Conservation (phyloP, 2,113 vertebrate genomes). For the Stercorarius parasiticus region DNA sequence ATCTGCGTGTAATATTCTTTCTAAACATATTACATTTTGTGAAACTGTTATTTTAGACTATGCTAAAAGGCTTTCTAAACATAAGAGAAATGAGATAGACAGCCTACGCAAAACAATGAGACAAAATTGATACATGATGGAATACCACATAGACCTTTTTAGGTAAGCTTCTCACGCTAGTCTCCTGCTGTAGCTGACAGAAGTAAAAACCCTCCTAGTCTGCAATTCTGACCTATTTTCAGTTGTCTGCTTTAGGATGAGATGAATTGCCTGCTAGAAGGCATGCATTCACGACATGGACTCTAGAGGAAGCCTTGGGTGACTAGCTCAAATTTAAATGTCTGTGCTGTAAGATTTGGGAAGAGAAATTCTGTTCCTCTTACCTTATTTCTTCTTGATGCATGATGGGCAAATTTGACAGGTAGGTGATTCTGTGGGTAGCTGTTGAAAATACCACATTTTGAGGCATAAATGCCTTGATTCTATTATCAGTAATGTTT, state of each 20-base stretch:
- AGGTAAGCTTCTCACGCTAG: background rate
- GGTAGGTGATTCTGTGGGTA: background rate
- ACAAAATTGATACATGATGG: background rate
- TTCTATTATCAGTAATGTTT: background rate
- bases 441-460: background rate
- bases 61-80: background rate
- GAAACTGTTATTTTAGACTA: background rate
- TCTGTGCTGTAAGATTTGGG: background rate
- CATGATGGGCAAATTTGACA: background rate
- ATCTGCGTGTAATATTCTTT: background rate
- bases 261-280: background rate
- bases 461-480: background rate
- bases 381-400: background rate
- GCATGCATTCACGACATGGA: background rate
- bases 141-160: background rate
- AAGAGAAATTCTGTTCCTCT: background rate
- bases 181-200: background rate
- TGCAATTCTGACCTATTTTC: background rate
- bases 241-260: constrained; percentile 3
- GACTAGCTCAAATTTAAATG: background rate
- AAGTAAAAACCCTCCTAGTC: background rate
- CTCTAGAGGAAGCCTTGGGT: background rate
- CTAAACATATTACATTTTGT: background rate
- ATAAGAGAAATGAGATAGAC: background rate
- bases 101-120: background rate